Percentiles rank a stretch among this genome's conserved stretches.
These are phyloP conservation scores for Hemitrygon akajei DNA, from an alignment of 2,797 vertebrate genomes.

Conservation along the genomic window DNA sequence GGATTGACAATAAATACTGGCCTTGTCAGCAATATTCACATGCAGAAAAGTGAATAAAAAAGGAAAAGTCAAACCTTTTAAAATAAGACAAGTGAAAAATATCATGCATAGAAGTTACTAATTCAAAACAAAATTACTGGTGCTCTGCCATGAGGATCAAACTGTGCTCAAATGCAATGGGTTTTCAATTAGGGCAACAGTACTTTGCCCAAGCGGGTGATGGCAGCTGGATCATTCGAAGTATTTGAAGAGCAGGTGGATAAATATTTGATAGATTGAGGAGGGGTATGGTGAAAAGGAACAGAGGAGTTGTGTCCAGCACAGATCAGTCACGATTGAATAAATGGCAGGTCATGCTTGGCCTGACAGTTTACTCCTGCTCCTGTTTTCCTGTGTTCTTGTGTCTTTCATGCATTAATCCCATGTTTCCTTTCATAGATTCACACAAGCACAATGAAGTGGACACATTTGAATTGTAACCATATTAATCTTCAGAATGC, in stretches of 20 bases:
- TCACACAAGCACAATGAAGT: not conserved
- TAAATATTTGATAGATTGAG: too few species aligned
- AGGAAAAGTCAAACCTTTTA: not conserved
- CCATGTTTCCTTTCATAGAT: not conserved
- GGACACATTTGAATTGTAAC: not conserved
- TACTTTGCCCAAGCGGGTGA: not conserved
- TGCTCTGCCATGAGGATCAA: not conserved
- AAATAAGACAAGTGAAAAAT: not conserved
- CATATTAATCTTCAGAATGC: not conserved
- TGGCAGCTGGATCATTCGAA: too few species aligned
- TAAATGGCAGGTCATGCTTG: too few species aligned
- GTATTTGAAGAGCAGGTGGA: too few species aligned
- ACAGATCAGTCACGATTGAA: too few species aligned
- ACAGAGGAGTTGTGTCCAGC: too few species aligned
- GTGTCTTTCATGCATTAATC: not conserved
- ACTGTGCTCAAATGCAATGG: not conserved
- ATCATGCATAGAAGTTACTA: not conserved
- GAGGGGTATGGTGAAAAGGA: too few species aligned
- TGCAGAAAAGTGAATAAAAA: not conserved
- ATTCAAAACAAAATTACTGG: not conserved
- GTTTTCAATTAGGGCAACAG: not conserved
- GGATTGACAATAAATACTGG: too few species aligned
- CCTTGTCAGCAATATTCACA: too few species aligned
- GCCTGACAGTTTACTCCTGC: too few species aligned
- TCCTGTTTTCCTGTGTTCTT: too few species aligned